Percentiles rank a stretch among this genome's conserved stretches.
Conservation (phyloP, 2,888 invertebrate genomes). For the Leptinotarsa rubiginosa region DNA sequence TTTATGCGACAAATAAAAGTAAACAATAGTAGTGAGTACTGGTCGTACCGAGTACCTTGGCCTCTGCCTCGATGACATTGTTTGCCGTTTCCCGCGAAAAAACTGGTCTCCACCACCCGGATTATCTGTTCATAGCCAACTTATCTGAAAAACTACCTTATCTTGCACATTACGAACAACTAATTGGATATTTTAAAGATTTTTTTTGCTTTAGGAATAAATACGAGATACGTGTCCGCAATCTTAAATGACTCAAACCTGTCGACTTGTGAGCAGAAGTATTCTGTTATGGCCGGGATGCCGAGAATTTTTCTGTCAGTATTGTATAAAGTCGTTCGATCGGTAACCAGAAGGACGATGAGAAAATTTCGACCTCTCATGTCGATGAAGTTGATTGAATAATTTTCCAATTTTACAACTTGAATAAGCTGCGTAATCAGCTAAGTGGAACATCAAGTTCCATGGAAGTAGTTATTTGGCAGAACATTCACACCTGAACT, state of each 20-base stretch:
- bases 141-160: slow-evolving; percentile 60
- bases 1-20: slow-evolving; percentile 66
- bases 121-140: slow-evolving; percentile 60
- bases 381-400: slow-evolving; percentile 35
- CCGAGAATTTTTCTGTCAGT: slow-evolving; percentile 49
- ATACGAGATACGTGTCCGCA: slow-evolving; percentile 60
- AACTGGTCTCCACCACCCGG: slow-evolving; percentile 63
- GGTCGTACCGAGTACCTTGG: slow-evolving; percentile 63
- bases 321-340: slow-evolving; percentile 49
- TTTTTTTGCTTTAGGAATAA: slow-evolving; percentile 61
- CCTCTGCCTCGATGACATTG: slow-evolving; percentile 60
- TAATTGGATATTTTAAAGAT: slow-evolving; percentile 63
- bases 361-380: slow-evolving; percentile 36
- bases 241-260: slow-evolving; percentile 56
- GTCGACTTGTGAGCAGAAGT: slow-evolving; percentile 51
- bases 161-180: slow-evolving; percentile 62
- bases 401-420: slow-evolving; percentile 30
- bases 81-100: slow-evolving; percentile 63
- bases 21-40: slow-evolving; percentile 65
- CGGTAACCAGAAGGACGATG: slow-evolving; percentile 34
- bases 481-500: too few relatives aligned
- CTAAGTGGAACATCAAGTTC: not conserved
- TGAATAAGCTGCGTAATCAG: slow-evolving; percentile 4
- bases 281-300: slow-evolving; percentile 50
- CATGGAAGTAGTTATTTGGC: not conserved